Conservation (phyloP, 2,888 invertebrate genomes). For the Synanthedon andrenaeformis region DNA sequence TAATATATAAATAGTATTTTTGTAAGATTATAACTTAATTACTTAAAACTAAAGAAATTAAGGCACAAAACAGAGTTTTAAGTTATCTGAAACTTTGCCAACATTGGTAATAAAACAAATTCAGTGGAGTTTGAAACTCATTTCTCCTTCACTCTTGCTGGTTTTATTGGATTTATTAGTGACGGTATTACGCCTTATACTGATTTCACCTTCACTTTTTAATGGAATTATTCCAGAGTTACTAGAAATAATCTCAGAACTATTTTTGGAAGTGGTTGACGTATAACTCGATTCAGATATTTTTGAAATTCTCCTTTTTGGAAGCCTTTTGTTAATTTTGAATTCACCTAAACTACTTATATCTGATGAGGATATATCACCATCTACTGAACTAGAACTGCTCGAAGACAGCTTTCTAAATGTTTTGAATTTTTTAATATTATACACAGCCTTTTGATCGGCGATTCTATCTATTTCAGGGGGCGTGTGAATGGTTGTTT, state of each 20-base stretch:
- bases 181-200: slow-evolving; percentile 12
- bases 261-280: slow-evolving; percentile 28
- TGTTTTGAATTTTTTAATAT: slow-evolving; percentile 10
- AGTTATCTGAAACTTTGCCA: not conserved
- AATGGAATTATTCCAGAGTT: slow-evolving; percentile 31
- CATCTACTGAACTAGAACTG: slow-evolving; percentile 49
- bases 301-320: slow-evolving; percentile 22
- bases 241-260: slow-evolving; percentile 29
- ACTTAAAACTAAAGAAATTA: slow-evolving; percentile 7
- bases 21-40: not conserved
- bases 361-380: slow-evolving; percentile 50
- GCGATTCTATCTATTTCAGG: slow-evolving; percentile 4
- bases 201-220: slow-evolving; percentile 51
- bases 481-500: slow-evolving; percentile 15
- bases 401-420: slow-evolving; percentile 17
- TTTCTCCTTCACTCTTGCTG: slow-evolving; percentile 38
- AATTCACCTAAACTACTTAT: slow-evolving; percentile 60
- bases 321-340: slow-evolving; percentile 24
- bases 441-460: slow-evolving; percentile 1
- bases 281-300: slow-evolving; percentile 42
- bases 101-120: not conserved
- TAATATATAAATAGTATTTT: no score
- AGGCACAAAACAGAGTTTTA: slow-evolving; percentile 1
- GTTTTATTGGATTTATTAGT: slow-evolving; percentile 9
- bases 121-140: slow-evolving; percentile 23